Conservation (phyloP, 1,140 invertebrate genomes). For the Cardiocondyla obscurior region DNA sequence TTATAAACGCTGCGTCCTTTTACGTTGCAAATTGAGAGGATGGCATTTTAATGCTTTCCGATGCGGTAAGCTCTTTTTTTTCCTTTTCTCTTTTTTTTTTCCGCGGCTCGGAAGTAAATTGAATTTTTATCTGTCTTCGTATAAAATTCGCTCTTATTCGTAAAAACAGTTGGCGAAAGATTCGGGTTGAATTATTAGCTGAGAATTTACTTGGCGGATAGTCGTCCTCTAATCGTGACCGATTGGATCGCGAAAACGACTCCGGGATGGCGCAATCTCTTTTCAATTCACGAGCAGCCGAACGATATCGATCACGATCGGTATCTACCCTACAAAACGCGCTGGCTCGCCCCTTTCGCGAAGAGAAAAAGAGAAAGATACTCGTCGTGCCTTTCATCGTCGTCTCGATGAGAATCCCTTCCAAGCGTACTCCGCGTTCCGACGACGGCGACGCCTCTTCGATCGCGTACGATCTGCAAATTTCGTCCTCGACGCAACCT, state of each 20-base stretch:
- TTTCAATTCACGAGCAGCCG: slow-evolving; percentile 72
- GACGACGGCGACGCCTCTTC: slow-evolving; percentile 25
- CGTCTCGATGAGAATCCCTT: slow-evolving; percentile 28
- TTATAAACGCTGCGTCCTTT: neutral
- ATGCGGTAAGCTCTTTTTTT: neutral
- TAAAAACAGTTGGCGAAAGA: neutral
- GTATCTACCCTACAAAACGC: slow-evolving; percentile 74
- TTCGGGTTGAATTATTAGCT: slow-evolving; percentile 21
- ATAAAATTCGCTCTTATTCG: neutral
- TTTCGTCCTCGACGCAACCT: slow-evolving; percentile 64
- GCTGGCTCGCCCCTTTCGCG: slow-evolving; percentile 61
- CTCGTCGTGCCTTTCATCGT: slow-evolving; percentile 58
- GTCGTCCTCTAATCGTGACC: slow-evolving; percentile 44
- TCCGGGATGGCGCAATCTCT: slow-evolving; percentile 40
- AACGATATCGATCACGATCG: slow-evolving; percentile 78
- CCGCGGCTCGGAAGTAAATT: slow-evolving; percentile 3
- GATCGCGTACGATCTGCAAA: slow-evolving; percentile 64
- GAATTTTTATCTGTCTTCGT: neutral
- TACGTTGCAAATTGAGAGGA: neutral
- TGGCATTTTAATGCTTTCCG: neutral
- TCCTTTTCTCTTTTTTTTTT: neutral
- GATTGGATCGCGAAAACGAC: slow-evolving; percentile 57
- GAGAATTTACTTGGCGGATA: neutral
- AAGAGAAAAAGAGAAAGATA: neutral
- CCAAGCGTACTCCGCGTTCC: slow-evolving; percentile 50